Conservation (phyloP, 2,797 vertebrate species). For the Lates japonicus region DNA sequence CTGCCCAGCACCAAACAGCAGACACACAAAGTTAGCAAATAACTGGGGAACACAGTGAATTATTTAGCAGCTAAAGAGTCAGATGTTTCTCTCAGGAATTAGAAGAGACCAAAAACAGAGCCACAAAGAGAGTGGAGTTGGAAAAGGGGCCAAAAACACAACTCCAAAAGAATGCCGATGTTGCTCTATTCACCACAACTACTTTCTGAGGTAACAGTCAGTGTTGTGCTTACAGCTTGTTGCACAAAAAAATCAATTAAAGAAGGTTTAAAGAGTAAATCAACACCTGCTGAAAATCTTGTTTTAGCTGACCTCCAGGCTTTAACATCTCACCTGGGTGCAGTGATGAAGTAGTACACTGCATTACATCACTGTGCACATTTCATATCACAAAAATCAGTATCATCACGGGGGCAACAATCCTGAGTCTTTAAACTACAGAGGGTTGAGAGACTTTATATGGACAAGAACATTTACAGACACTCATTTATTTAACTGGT, state of each 20-base stretch:
- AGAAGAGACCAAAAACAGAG: background rate
- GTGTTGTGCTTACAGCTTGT: constrained; percentile 1
- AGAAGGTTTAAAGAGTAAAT: background rate
- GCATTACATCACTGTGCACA: too few relatives aligned
- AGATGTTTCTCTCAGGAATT: background rate
- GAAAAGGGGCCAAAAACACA: background rate
- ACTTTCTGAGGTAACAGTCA: background rate
- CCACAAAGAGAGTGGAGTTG: background rate
- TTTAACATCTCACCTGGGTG: background rate
- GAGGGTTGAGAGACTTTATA: too few relatives aligned
- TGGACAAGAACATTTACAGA: background rate
- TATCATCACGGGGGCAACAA: too few relatives aligned
- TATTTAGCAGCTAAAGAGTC: background rate
- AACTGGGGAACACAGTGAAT: background rate
- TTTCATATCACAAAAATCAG: too few relatives aligned
- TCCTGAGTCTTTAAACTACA: too few relatives aligned
- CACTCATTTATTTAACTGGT: background rate
- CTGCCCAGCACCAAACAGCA: constrained; percentile 7
- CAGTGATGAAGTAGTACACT: background rate
- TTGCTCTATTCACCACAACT: background rate
- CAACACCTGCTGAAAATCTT: background rate
- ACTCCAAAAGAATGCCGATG: background rate
- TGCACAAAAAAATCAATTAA: background rate
- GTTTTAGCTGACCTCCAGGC: background rate
- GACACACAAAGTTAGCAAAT: background rate